Percentiles rank a stretch among this genome's conserved stretches.
Evolutionary conservation across 37 sponge, comb jelly and placozoan species (phyloP).

Genomic region (Geodia barretti): DNA sequence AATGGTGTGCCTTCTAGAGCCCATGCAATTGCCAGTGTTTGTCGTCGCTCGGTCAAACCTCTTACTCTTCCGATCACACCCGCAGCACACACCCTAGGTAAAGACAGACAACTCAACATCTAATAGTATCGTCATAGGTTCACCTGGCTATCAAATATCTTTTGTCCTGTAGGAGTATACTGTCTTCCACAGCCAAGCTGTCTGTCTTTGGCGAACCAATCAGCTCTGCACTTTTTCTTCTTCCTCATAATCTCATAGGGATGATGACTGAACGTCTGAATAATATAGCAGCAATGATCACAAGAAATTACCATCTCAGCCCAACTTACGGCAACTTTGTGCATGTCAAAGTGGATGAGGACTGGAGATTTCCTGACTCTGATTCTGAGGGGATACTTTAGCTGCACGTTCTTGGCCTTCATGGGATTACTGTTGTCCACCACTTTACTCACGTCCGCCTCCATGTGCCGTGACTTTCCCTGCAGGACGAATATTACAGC

Average conservation of each 20-base stretch:
- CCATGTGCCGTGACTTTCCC: slow-evolving; percentile 70
- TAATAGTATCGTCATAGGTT: too few species aligned
- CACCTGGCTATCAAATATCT: slow-evolving; percentile 88
- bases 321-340: slow-evolving; percentile 73
- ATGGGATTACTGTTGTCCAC: slow-evolving; percentile 39
- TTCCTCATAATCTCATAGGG: slow-evolving; percentile 46
- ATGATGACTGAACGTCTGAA: slow-evolving; percentile 52
- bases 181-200: slow-evolving; percentile 58
- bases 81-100: slow-evolving; percentile 72
- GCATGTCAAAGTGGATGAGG: slow-evolving; percentile 47
- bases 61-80: slow-evolving; percentile 15
- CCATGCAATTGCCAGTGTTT: background rate
- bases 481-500: slow-evolving; percentile 9
- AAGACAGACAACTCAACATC: too few species aligned
- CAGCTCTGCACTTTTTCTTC: slow-evolving; percentile 48
- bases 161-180: slow-evolving; percentile 29
- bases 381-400: slow-evolving; percentile 76
- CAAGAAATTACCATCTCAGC: background rate
- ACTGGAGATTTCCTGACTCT: slow-evolving; percentile 75
- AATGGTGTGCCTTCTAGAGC: background rate
- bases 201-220: slow-evolving; percentile 51
- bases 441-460: slow-evolving; percentile 63
- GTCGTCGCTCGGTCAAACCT: slow-evolving; percentile 30
- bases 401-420: slow-evolving; percentile 43
- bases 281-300: background rate